A percentile compares a stretch with the other conserved stretches of the same genome.
phyloP scores from a whole-genome alignment of 1,140 invertebrate species.

The Planococcus citri region DNA sequence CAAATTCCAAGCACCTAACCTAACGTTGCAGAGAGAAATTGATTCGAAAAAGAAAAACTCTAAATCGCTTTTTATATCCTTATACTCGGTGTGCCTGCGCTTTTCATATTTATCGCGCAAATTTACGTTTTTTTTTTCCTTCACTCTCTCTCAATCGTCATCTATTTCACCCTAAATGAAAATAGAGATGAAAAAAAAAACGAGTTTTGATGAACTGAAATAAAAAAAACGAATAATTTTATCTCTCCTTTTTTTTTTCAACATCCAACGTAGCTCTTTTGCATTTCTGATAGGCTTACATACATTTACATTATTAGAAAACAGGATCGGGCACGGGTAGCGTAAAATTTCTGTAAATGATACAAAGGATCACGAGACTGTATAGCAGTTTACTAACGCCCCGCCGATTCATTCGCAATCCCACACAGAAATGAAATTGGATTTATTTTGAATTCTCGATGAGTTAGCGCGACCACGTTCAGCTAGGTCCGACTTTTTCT shows the following conservation, averaged over 20 bases:
- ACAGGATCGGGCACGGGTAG: not conserved
- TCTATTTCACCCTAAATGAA: not conserved
- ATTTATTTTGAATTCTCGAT: slow-evolving; percentile 20
- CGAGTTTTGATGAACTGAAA: slow-evolving; percentile 9
- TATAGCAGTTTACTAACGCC: slow-evolving; percentile 10
- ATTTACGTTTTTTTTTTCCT: slow-evolving; percentile 8
- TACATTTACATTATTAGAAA: slow-evolving; percentile 14
- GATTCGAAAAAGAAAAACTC: not conserved
- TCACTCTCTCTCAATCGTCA: not conserved
- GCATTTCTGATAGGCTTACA: slow-evolving; percentile 19
- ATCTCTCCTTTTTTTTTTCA: not conserved
- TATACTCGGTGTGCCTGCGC: not conserved
- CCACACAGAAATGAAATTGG: slow-evolving; percentile 11
- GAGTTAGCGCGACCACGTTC: slow-evolving; percentile 15
- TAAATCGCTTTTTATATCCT: not conserved
- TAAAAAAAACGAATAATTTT: slow-evolving; percentile 18
- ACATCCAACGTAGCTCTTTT: slow-evolving; percentile 10
- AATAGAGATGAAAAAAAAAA: slow-evolving; percentile 10
- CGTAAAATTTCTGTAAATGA: slow-evolving; percentile 17
- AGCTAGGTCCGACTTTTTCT: slow-evolving; percentile 9
- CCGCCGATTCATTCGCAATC: slow-evolving; percentile 8
- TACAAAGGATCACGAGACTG: slow-evolving; percentile 11
- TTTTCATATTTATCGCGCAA: not conserved
- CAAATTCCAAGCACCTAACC: too few species aligned
- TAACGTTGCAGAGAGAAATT: not conserved